Evolutionary conservation across 2,888 invertebrate genomes (phyloP).

Genomic region (Hesperia comma): DNA sequence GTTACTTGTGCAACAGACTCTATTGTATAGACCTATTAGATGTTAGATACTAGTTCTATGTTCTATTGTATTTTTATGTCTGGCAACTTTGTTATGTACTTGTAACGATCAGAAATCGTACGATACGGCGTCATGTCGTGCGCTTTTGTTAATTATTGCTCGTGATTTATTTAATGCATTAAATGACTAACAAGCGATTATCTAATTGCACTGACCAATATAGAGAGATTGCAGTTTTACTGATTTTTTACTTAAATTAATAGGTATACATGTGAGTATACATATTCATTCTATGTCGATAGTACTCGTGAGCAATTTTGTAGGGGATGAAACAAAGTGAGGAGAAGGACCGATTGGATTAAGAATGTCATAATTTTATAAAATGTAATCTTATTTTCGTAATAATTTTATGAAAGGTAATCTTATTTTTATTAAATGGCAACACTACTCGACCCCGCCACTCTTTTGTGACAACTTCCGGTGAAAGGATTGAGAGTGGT

Average conservation of each 20-base stretch:
- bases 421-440: too few relatives aligned
- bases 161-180: background rate
- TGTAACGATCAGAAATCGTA: background rate
- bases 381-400: too few relatives aligned
- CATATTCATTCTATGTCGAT: too few relatives aligned
- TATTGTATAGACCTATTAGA: conserved; percentile 8
- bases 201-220: background rate
- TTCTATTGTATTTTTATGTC: conserved; percentile 4
- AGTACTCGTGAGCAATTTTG: too few relatives aligned
- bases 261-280: too few relatives aligned
- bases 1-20: conserved; percentile 15
- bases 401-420: too few relatives aligned
- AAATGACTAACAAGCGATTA: background rate
- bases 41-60: conserved; percentile 1
- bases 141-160: background rate
- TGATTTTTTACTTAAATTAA: background rate
- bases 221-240: background rate
- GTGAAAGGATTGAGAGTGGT: too few relatives aligned
- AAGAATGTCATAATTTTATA: too few relatives aligned
- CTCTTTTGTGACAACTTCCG: too few relatives aligned
- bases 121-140: background rate
- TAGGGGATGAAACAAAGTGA: too few relatives aligned
- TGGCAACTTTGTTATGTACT: background rate
- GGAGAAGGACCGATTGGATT: too few relatives aligned
- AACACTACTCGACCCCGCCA: too few relatives aligned